Conservation (phyloP, 2,797 vertebrate genomes). For the Clamator glandarius region DNA sequence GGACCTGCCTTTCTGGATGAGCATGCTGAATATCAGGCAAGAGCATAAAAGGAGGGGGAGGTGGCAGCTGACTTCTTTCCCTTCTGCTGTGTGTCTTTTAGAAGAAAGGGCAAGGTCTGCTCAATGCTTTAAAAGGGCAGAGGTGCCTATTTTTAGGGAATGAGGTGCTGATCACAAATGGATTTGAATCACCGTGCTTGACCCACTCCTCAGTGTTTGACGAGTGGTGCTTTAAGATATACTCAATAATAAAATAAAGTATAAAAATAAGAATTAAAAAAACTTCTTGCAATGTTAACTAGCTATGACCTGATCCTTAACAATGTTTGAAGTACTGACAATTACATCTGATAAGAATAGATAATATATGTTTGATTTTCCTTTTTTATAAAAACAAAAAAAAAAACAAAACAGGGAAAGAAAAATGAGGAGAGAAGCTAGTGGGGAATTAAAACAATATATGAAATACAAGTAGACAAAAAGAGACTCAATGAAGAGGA, state of each 20-base stretch:
- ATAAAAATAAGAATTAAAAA: too few relatives aligned
- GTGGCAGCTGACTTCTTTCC: neutral
- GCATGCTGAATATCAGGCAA: accelerated
- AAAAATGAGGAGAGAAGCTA: neutral
- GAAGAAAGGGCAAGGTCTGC: neutral
- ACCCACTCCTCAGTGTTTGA: neutral
- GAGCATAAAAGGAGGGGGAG: neutral
- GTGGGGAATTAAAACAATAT: neutral
- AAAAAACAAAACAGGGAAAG: neutral
- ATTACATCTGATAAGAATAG: neutral
- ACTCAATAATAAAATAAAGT: neutral
- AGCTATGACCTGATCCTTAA: neutral
- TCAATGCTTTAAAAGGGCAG: neutral
- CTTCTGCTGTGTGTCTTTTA: neutral
- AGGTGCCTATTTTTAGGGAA: neutral
- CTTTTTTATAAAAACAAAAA: neutral
- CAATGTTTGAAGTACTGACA: neutral
- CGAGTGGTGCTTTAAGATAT: neutral
- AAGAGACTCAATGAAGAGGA: neutral
- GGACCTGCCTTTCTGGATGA: neutral
- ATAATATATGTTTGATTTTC: neutral
- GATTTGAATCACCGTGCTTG: accelerated
- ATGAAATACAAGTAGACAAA: neutral
- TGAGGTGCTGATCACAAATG: neutral
- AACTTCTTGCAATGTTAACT: neutral